Evolutionary conservation across 2,797 vertebrate species (phyloP).

Genomic region (Thaleichthys pacificus): DNA sequence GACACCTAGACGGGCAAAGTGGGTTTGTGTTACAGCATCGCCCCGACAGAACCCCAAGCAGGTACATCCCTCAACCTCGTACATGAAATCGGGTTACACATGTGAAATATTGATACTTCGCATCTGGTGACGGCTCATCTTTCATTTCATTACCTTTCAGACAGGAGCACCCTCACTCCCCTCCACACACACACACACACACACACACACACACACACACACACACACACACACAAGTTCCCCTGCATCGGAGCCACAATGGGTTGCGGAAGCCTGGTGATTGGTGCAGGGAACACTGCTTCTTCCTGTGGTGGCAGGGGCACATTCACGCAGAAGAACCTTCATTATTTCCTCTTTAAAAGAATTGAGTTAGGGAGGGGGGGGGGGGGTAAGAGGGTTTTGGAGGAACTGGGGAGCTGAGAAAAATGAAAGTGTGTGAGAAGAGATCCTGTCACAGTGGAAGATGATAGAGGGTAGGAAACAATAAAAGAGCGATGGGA

Average conservation of each 20-base stretch:
- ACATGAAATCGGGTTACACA: slow-evolving; percentile 47
- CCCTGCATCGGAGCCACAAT: slow-evolving; percentile 21
- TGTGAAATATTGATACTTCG: slow-evolving; percentile 56
- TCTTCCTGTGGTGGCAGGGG: slow-evolving; percentile 11
- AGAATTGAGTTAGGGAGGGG: slow-evolving; percentile 33
- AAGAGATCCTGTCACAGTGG: slow-evolving; percentile 8
- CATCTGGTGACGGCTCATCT: slow-evolving; percentile 64
- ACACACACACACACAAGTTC: not conserved
- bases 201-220: too few species aligned
- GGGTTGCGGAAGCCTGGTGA: slow-evolving; percentile 30
- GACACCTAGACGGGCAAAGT: too few species aligned
- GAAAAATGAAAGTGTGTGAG: not conserved
- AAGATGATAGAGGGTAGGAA: slow-evolving; percentile 12
- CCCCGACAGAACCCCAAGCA: not conserved
- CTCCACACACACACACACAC: too few species aligned
- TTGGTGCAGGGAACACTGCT: slow-evolving; percentile 31
- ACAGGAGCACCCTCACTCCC: slow-evolving; percentile 26
- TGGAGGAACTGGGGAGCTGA: not conserved
- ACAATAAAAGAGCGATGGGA: slow-evolving; percentile 25
- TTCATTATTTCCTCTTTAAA: slow-evolving; percentile 56
- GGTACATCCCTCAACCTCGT: not conserved
- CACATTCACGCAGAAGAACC: slow-evolving; percentile 43
- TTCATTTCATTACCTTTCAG: slow-evolving; percentile 66
- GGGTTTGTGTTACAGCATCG: too few species aligned
- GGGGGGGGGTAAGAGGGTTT: not conserved